Percentiles rank a stretch among this genome's conserved stretches.
Conservation (phyloP, 2,113 vertebrate genomes). For the Procavia capensis region DNA sequence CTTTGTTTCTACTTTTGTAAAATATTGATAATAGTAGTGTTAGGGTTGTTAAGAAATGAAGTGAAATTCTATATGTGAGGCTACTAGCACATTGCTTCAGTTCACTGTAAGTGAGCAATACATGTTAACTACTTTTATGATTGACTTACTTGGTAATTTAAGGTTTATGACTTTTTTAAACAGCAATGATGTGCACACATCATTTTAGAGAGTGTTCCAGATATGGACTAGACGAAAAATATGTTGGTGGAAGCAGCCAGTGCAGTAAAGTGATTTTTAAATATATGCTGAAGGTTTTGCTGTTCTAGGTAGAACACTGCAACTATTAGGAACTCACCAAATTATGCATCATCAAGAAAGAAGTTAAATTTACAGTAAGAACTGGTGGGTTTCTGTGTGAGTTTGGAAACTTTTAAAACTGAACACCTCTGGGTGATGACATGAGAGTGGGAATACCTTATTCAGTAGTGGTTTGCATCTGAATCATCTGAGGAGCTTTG, state of each 20-base stretch:
- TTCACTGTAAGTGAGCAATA: background rate
- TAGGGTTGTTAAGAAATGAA: background rate
- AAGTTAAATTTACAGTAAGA: background rate
- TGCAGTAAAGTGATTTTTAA: background rate
- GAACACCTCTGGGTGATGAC: background rate
- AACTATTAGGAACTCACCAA: background rate
- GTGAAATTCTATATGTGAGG: background rate
- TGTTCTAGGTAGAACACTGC: background rate
- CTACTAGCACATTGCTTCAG: background rate
- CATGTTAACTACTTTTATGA: conserved; percentile 21
- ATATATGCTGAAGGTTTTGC: background rate
- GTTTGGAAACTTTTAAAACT: background rate
- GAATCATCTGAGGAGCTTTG: background rate
- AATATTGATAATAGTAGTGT: background rate
- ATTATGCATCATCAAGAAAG: background rate
- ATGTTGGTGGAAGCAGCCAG: background rate
- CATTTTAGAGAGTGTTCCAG: background rate
- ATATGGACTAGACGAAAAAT: background rate
- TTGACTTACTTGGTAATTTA: background rate
- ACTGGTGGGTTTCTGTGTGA: background rate
- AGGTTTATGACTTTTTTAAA: background rate
- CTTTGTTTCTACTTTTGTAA: background rate
- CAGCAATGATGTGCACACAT: background rate
- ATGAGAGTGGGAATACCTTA: background rate
- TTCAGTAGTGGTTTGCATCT: background rate